These are phyloP conservation scores for Dasypogon diadema DNA, from an alignment of 2,888 invertebrate genomes.

Conservation along the genomic window DNA sequence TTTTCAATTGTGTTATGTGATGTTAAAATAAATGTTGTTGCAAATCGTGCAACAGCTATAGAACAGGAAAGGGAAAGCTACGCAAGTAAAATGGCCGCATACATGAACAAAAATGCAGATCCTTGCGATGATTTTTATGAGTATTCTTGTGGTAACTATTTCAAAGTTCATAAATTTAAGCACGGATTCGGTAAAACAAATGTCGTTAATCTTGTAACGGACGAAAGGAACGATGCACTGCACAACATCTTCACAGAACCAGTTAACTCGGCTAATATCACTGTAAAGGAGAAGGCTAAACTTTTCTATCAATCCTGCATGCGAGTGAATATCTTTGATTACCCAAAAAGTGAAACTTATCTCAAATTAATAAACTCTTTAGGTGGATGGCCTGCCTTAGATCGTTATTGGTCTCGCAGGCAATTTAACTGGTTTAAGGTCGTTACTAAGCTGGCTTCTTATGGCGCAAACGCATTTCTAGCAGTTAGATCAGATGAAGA, in stretches of 20 bases:
- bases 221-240: constrained; percentile 2
- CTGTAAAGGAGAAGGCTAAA: constrained; percentile 72
- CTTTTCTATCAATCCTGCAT: constrained; percentile 40
- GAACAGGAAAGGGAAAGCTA: constrained; percentile 74
- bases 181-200: not conserved
- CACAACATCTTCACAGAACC: constrained; percentile 47
- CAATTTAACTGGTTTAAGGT: constrained; percentile 53
- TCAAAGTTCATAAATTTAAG: constrained; percentile 16
- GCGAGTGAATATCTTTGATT: constrained; percentile 21
- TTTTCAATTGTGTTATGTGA: too few relatives aligned
- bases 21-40: not conserved
- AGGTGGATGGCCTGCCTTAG: constrained; percentile 33
- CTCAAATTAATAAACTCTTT: constrained; percentile 13
- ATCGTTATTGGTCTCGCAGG: constrained; percentile 54
- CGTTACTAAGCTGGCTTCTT: constrained; percentile 61
- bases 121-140: constrained; percentile 88
- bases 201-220: constrained; percentile 3
- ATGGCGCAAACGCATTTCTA: constrained; percentile 77
- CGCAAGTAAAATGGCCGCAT: constrained; percentile 79
- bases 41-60: constrained; percentile 68
- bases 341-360: constrained; percentile 11
- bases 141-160: constrained; percentile 84
- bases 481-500: not conserved
- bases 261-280: not conserved
- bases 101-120: constrained; percentile 79